These are phyloP conservation scores for Cephus rjabovi DNA, from an alignment of 2,888 invertebrate genomes.

Conservation along the genomic window DNA sequence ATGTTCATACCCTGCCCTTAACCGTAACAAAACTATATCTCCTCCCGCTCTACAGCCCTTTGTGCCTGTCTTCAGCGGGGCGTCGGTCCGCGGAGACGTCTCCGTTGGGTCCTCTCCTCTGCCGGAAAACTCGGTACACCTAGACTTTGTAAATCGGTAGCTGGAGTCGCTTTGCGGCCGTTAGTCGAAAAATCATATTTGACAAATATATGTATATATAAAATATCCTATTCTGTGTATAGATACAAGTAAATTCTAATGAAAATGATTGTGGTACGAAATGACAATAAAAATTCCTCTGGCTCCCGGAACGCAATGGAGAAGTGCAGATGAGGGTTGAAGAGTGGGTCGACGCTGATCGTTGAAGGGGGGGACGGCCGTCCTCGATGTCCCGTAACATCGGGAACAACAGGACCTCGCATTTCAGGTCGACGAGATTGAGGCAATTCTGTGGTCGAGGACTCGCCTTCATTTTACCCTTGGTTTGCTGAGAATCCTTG, in stretches of 20 bases:
- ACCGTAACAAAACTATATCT: too few relatives aligned
- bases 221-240: neutral
- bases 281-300: neutral
- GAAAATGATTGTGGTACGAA: neutral
- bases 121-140: too few relatives aligned
- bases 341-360: neutral
- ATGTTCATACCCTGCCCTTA: too few relatives aligned
- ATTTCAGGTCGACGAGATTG: conserved; percentile 32
- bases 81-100: too few relatives aligned
- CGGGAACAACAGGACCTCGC: conserved; percentile 16
- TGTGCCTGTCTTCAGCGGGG: too few relatives aligned
- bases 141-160: too few relatives aligned
- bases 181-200: too few relatives aligned
- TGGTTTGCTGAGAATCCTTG: conserved; percentile 13
- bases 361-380: neutral
- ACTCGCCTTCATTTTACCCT: conserved; percentile 37
- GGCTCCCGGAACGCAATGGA: neutral
- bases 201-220: too few relatives aligned
- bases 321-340: neutral
- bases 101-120: too few relatives aligned
- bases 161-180: too few relatives aligned
- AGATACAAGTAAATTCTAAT: neutral
- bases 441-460: conserved; percentile 50
- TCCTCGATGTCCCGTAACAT: neutral
- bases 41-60: too few relatives aligned